Percentiles rank a stretch among this genome's conserved stretches.
Conservation (phyloP, 2,797 vertebrate genomes). For the Morus bassanus region DNA sequence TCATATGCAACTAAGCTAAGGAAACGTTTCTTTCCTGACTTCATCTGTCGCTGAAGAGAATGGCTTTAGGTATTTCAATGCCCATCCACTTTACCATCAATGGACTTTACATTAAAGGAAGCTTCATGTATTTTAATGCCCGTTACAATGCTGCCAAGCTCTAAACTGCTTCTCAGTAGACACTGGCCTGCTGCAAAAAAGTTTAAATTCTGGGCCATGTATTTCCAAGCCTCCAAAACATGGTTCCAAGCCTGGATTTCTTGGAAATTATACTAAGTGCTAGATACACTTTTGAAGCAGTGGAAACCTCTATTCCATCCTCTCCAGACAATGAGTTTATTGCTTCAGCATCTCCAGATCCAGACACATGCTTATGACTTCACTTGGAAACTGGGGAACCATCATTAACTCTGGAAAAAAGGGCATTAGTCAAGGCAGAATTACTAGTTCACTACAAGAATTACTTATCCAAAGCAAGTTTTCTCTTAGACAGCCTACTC, state of each 20-base stretch:
- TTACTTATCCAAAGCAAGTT: background rate
- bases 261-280: background rate
- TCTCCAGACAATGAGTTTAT: background rate
- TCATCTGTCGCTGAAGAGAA: conserved; percentile 14
- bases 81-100: conserved; percentile 10
- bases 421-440: background rate
- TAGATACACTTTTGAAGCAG: background rate
- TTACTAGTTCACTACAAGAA: background rate
- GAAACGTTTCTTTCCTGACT: conserved; percentile 17
- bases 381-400: background rate
- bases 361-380: background rate
- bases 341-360: background rate
- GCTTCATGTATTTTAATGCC: background rate
- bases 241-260: background rate
- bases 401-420: background rate
- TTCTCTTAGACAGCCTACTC: background rate
- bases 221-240: background rate
- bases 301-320: background rate
- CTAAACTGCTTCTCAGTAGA: background rate
- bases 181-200: background rate
- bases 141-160: background rate
- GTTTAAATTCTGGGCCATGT: background rate
- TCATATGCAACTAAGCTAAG: conserved; percentile 26
- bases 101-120: conserved; percentile 3
- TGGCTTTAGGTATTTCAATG: background rate